Evolutionary conservation across 1,140 invertebrate species (phyloP).

Genomic region (Musca domestica): DNA sequence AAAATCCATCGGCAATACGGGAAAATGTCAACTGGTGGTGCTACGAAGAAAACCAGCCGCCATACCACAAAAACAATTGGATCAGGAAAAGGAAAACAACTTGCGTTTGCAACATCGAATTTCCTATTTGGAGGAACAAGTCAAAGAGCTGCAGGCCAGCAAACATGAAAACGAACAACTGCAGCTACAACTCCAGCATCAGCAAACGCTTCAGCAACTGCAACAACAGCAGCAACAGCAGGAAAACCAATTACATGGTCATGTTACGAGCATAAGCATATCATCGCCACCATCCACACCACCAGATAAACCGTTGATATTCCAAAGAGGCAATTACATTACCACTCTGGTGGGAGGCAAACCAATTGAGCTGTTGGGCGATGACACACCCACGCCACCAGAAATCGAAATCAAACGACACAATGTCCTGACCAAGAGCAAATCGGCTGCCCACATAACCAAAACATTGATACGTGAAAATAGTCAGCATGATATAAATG

Average conservation of each 20-base stretch:
- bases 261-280: slow-evolving; percentile 53
- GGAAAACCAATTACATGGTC: slow-evolving; percentile 25
- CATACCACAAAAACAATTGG: slow-evolving; percentile 41
- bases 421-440: slow-evolving; percentile 22
- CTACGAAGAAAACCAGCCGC: slow-evolving; percentile 55
- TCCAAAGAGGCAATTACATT: slow-evolving; percentile 52
- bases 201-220: slow-evolving; percentile 27
- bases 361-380: slow-evolving; percentile 45
- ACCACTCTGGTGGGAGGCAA: slow-evolving; percentile 52
- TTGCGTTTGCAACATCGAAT: slow-evolving; percentile 81
- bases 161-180: slow-evolving; percentile 34
- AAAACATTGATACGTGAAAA: slow-evolving; percentile 52
- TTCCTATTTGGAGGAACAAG: slow-evolving; percentile 85
- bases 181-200: slow-evolving; percentile 20
- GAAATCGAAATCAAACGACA: slow-evolving; percentile 13
- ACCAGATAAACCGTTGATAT: slow-evolving; percentile 46
- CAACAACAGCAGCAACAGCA: slow-evolving; percentile 23
- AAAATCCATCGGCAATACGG: slow-evolving; percentile 48
- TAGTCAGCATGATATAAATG: slow-evolving; percentile 36
- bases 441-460: slow-evolving; percentile 36
- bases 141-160: slow-evolving; percentile 64
- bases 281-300: slow-evolving; percentile 45
- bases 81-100: slow-evolving; percentile 68
- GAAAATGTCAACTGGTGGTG: slow-evolving; percentile 58
- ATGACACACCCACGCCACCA: slow-evolving; percentile 28